phyloP scores from a whole-genome alignment of 2,888 invertebrate species.

The Caenorhabditis afra region DNA sequence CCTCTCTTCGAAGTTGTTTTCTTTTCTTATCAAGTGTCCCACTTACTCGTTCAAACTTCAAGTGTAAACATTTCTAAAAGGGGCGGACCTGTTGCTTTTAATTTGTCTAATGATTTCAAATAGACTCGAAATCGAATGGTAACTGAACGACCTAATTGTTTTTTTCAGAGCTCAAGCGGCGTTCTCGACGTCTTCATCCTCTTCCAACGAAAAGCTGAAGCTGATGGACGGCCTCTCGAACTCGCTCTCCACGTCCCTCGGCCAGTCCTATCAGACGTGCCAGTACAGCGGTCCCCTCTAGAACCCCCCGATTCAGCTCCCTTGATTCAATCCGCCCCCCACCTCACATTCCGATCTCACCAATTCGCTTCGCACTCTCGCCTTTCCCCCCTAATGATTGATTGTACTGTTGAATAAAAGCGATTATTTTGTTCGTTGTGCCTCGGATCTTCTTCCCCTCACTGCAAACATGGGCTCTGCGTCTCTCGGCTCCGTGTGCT shows the following conservation, averaged over 20 bases:
- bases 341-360: slow-evolving; percentile 6
- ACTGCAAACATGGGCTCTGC: slow-evolving; percentile 23
- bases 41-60: not conserved
- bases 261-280: slow-evolving; percentile 52
- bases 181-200: slow-evolving; percentile 16
- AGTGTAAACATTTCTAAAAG: too few species aligned
- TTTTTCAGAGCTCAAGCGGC: slow-evolving; percentile 43
- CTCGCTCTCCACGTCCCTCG: slow-evolving; percentile 35
- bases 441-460: not conserved
- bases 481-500: not conserved
- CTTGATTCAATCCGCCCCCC: not conserved
- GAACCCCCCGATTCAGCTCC: not conserved
- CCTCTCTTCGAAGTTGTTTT: too few species aligned
- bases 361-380: not conserved
- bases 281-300: slow-evolving; percentile 56
- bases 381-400: not conserved
- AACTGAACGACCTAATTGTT: too few species aligned
- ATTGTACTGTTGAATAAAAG: slow-evolving; percentile 26
- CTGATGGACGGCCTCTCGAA: slow-evolving; percentile 58
- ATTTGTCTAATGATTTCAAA: too few species aligned
- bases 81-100: too few species aligned
- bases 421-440: slow-evolving; percentile 14
- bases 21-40: too few species aligned
- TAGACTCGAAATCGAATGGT: too few species aligned
- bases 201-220: slow-evolving; percentile 52